phyloP scores from a whole-genome alignment of 2,797 vertebrate genomes.

The Cetoscarus ocellatus region DNA sequence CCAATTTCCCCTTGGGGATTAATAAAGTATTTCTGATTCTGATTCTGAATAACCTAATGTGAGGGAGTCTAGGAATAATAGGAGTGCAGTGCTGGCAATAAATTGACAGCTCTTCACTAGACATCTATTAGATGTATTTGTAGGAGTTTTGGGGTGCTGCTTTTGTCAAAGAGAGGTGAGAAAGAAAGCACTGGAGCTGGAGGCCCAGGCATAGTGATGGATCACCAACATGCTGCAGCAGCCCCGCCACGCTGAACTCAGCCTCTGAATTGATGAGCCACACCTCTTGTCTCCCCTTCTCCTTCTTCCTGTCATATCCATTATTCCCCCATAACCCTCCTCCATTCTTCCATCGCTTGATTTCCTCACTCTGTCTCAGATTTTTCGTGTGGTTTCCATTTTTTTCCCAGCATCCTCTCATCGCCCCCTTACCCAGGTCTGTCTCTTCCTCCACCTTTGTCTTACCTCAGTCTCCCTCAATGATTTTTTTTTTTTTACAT shows the following conservation, averaged over 20 bases:
- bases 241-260: slow-evolving; percentile 76
- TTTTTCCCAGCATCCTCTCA: slow-evolving; percentile 17
- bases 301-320: slow-evolving; percentile 57
- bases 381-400: slow-evolving; percentile 20
- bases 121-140: slow-evolving; percentile 75
- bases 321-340: slow-evolving; percentile 46
- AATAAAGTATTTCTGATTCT: too few species aligned
- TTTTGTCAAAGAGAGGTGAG: slow-evolving; percentile 38
- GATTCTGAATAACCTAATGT: slow-evolving; percentile 24
- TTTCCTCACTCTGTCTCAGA: slow-evolving; percentile 29
- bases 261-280: slow-evolving; percentile 83
- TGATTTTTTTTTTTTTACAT: slow-evolving; percentile 22
- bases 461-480: slow-evolving; percentile 12
- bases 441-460: slow-evolving; percentile 24
- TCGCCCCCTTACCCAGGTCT: slow-evolving; percentile 10
- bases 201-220: slow-evolving; percentile 77
- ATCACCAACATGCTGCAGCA: slow-evolving; percentile 76
- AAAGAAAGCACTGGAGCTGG: slow-evolving; percentile 48
- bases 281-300: slow-evolving; percentile 73
- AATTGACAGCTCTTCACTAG: slow-evolving; percentile 67
- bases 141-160: slow-evolving; percentile 61
- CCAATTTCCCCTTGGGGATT: too few species aligned
- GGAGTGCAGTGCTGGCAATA: slow-evolving; percentile 43
- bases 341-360: slow-evolving; percentile 36
- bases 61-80: slow-evolving; percentile 24